Percentiles rank a stretch among this genome's conserved stretches.
These are phyloP conservation scores for Otolemur garnettii DNA, from an alignment of 2,113 vertebrate genomes.

Conservation along the genomic window DNA sequence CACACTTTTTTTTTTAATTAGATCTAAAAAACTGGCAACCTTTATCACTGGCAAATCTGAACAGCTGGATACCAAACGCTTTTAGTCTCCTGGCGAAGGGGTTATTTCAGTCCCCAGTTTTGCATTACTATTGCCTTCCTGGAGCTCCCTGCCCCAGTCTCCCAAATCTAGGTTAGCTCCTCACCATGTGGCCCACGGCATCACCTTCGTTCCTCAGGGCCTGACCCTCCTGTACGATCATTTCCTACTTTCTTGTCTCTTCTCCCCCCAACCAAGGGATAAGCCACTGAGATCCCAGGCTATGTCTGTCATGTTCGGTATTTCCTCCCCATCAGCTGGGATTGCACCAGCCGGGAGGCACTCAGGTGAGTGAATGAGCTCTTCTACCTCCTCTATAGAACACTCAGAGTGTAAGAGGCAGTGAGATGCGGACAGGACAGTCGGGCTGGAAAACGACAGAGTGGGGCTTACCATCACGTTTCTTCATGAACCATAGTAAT, in stretches of 20 bases:
- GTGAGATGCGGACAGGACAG: not conserved
- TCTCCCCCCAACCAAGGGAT: not conserved
- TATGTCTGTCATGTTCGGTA: not conserved
- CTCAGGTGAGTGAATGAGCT: not conserved
- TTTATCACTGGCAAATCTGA: not conserved
- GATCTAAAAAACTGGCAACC: not conserved
- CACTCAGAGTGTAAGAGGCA: not conserved
- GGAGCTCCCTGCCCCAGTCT: not conserved
- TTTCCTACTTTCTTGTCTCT: not conserved
- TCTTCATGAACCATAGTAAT: conserved; percentile 61
- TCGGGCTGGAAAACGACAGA: not conserved
- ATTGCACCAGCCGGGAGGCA: not conserved
- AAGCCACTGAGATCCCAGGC: not conserved
- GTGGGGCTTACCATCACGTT: conserved; percentile 59
- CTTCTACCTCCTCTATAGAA: not conserved
- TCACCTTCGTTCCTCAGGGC: not conserved
- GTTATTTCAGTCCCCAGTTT: not conserved
- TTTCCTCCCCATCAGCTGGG: not conserved
- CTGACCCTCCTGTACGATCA: not conserved
- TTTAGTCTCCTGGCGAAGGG: not conserved
- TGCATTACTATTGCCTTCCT: not conserved
- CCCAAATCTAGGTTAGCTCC: not conserved
- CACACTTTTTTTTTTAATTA: not conserved
- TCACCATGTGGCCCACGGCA: not conserved
- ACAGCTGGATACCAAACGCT: not conserved